A percentile compares a stretch with the other conserved stretches of the same genome.
Evolutionary conservation across 2,888 invertebrate genomes (phyloP).

Genomic region (Lochmaea crataegi): DNA sequence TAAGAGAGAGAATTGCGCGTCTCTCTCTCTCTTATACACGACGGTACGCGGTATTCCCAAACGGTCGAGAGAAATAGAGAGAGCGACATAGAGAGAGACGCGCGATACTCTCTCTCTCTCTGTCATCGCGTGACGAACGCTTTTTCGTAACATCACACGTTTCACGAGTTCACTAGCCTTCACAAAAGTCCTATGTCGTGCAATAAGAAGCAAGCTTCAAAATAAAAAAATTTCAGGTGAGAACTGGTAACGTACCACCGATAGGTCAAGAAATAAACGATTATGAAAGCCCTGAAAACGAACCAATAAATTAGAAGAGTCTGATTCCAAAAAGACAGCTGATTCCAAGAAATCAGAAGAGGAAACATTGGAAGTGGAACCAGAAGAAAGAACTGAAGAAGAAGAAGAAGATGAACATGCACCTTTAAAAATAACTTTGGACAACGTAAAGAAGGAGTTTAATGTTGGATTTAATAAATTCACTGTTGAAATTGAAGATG

Average conservation of each 20-base stretch:
- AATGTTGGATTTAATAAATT: slow-evolving; percentile 60
- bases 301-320: neutral
- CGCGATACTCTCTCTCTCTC: too few relatives aligned
- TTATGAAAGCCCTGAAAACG: neutral
- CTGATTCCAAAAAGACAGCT: neutral
- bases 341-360: slow-evolving; percentile 12
- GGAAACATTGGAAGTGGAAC: slow-evolving; percentile 25
- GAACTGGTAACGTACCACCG: slow-evolving; percentile 9
- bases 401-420: slow-evolving; percentile 31
- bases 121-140: too few relatives aligned
- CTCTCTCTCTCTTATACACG: too few relatives aligned
- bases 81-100: too few relatives aligned
- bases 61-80: too few relatives aligned
- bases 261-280: slow-evolving; percentile 10
- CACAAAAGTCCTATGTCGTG: too few relatives aligned
- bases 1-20: too few relatives aligned
- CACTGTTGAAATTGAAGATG: slow-evolving; percentile 45
- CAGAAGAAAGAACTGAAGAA: slow-evolving; percentile 36
- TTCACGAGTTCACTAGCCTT: too few relatives aligned
- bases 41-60: too few relatives aligned
- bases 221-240: neutral
- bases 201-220: too few relatives aligned
- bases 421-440: slow-evolving; percentile 49
- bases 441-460: slow-evolving; percentile 58
- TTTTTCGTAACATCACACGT: too few relatives aligned